Evolutionary conservation across 2,797 vertebrate genomes (phyloP).

Genomic region (Notolabrus celidotus): DNA sequence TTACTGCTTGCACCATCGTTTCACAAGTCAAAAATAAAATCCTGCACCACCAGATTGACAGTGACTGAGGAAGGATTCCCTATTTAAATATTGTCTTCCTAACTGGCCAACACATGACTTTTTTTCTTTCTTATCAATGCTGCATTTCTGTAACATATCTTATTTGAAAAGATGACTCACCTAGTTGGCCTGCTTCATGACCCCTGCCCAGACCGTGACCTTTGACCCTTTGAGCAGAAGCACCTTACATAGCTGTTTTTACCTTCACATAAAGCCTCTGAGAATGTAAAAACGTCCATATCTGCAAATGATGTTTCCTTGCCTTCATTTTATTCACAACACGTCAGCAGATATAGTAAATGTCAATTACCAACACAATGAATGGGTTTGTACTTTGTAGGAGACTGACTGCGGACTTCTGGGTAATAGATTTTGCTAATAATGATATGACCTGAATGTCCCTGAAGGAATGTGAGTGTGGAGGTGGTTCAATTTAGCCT

Average conservation of each 20-base stretch:
- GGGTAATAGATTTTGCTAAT: slow-evolving; percentile 33
- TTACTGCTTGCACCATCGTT: too few relatives aligned
- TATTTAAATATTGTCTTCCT: too few relatives aligned
- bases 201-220: slow-evolving; percentile 18
- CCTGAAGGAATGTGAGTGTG: slow-evolving; percentile 16
- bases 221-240: slow-evolving; percentile 11
- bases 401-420: slow-evolving; percentile 7
- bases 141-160: not conserved
- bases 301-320: slow-evolving; percentile 15
- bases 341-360: slow-evolving; percentile 12
- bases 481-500: slow-evolving; percentile 25
- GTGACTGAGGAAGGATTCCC: too few relatives aligned
- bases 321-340: slow-evolving; percentile 13
- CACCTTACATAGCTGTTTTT: not conserved
- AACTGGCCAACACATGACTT: too few relatives aligned
- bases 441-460: slow-evolving; percentile 48
- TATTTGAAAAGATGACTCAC: not conserved
- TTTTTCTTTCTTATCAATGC: not conserved
- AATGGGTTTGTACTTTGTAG: slow-evolving; percentile 9
- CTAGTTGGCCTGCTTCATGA: not conserved
- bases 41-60: too few relatives aligned
- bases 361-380: slow-evolving; percentile 19
- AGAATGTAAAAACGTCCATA: slow-evolving; percentile 27
- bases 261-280: slow-evolving; percentile 20
- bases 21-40: not conserved